Conservation (phyloP, 2,888 invertebrate species). For the Hydropsyche betteni region DNA sequence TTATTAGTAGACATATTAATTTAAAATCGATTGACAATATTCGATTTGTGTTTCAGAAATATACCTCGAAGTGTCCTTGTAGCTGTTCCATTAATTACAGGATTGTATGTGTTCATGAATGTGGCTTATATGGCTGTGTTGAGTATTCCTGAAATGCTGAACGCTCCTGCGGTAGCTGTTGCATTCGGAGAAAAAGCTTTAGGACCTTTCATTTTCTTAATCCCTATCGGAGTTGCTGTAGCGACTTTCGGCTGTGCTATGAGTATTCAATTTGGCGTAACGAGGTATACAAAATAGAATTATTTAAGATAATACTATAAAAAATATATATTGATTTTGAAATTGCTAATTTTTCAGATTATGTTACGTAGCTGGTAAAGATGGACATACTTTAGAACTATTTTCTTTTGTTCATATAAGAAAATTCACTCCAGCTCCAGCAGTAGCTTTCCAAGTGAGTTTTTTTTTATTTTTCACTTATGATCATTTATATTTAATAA, state of each 20-base stretch:
- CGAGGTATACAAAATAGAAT: conserved; percentile 61
- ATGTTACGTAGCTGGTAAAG: conserved; percentile 84
- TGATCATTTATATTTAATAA: conserved; percentile 10
- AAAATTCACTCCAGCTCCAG: conserved; percentile 80
- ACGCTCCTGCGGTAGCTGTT: conserved; percentile 83
- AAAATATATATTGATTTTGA: neutral
- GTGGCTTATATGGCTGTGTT: conserved; percentile 87
- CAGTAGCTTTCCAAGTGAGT: conserved; percentile 81
- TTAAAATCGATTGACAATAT: neutral
- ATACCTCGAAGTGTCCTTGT: conserved; percentile 82
- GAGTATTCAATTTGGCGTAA: conserved; percentile 80
- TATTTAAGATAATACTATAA: neutral
- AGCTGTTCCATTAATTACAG: conserved; percentile 82
- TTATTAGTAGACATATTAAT: conserved; percentile 53
- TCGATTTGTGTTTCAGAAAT: conserved; percentile 66
- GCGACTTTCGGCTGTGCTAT: conserved; percentile 83
- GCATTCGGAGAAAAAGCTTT: conserved; percentile 73
- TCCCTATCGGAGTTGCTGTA: conserved; percentile 80
- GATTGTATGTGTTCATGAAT: conserved; percentile 84
- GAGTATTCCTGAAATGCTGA: conserved; percentile 75
- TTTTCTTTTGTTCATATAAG: conserved; percentile 81
- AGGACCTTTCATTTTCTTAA: conserved; percentile 72
- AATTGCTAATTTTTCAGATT: conserved; percentile 63
- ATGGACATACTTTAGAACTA: conserved; percentile 81
- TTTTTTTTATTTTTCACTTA: neutral